Evolutionary conservation across 92 coral and sea anemone genomes (phyloP).

Genomic region (Pocillopora grandis): DNA sequence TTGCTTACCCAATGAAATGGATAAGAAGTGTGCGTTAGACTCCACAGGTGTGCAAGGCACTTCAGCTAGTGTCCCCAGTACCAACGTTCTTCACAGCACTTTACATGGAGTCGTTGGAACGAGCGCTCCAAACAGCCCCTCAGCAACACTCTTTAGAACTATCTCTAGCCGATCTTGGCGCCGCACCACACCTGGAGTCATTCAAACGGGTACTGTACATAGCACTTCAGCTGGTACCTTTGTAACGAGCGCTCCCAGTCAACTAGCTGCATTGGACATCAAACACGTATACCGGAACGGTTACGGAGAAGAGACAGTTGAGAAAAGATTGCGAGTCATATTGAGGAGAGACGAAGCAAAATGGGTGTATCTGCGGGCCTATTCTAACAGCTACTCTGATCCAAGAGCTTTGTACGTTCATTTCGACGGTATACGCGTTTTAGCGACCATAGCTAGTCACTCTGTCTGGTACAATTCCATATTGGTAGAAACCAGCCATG

Average conservation of each 20-base stretch:
- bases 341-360: constrained; percentile 13
- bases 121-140: background rate
- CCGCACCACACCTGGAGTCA: background rate
- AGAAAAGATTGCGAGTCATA: constrained; percentile 24
- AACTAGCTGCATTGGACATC: background rate
- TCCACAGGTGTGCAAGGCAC: constrained; percentile 9
- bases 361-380: constrained; percentile 14
- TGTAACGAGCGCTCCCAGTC: background rate
- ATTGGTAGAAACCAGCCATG: background rate
- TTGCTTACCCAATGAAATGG: constrained; percentile 15
- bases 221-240: constrained; percentile 8
- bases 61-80: background rate
- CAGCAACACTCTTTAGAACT: too few species aligned
- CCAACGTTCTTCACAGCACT: background rate
- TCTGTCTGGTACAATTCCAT: constrained; percentile 8
- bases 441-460: constrained; percentile 17
- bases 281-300: constrained; percentile 2
- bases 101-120: background rate
- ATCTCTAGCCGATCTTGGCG: too few species aligned
- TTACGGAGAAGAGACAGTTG: background rate
- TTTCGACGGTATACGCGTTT: constrained; percentile 21
- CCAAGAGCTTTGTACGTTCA: constrained; percentile 35
- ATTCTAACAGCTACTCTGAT: constrained; percentile 9
- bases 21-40: constrained; percentile 24
- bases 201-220: background rate